Evolutionary conservation across 1,140 invertebrate genomes (phyloP).

Genomic region (Branchinecta lynchi): DNA sequence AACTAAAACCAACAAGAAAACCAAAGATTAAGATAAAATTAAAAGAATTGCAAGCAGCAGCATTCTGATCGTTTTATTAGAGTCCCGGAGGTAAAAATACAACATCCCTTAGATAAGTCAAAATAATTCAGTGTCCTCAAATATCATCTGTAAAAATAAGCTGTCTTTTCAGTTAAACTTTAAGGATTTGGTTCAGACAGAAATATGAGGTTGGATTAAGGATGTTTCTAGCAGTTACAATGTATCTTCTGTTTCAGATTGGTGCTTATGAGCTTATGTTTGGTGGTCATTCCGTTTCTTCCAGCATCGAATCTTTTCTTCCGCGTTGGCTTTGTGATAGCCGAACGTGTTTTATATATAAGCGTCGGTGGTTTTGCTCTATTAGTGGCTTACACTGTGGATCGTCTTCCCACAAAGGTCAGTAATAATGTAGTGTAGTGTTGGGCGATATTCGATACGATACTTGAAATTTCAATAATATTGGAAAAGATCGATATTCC

Average conservation of each 20-base stretch:
- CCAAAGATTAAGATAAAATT: no score
- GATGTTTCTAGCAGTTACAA: slow-evolving; percentile 19
- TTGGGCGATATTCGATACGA: no score
- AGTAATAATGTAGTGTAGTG: not conserved
- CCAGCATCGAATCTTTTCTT: slow-evolving; percentile 81
- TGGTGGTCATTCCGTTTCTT: slow-evolving; percentile 71
- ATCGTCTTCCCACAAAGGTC: slow-evolving; percentile 27
- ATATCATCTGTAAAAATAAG: no score
- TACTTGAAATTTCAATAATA: no score
- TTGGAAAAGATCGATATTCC: no score
- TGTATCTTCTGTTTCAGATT: slow-evolving; percentile 33
- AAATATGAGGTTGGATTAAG: slow-evolving; percentile 13
- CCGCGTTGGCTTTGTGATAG: slow-evolving; percentile 79
- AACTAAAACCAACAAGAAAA: no score
- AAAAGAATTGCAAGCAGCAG: no score
- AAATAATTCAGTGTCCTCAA: no score
- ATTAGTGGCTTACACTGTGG: slow-evolving; percentile 48
- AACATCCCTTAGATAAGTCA: no score
- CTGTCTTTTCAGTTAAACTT: no score
- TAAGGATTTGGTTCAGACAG: not conserved
- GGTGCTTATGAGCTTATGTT: slow-evolving; percentile 43
- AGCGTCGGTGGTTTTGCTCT: slow-evolving; percentile 73
- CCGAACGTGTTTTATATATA: slow-evolving; percentile 69
- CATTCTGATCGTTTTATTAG: no score
- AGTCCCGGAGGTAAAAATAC: no score